Percentiles rank a stretch among this genome's conserved stretches.
phyloP scores from a whole-genome alignment of 2,113 vertebrate genomes.

The Cyanoramphus novaezelandiae region DNA sequence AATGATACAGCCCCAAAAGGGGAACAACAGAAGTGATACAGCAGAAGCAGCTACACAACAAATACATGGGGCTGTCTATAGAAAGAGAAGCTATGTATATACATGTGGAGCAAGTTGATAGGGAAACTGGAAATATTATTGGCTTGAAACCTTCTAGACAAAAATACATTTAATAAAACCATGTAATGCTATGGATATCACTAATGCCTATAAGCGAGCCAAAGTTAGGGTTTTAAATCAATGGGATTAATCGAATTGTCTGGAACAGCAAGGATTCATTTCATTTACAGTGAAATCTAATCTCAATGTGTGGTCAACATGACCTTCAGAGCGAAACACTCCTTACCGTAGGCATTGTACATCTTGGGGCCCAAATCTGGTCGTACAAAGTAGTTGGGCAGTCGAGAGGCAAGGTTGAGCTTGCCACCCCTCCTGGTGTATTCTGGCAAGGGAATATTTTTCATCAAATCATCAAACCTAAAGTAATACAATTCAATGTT shows the following conservation, averaged over 20 bases:
- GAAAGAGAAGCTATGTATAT: not conserved
- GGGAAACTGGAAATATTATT: not conserved
- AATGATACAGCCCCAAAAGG: not conserved
- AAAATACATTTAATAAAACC: not conserved
- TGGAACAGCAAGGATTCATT: not conserved
- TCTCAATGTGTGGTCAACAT: rapidly evolving
- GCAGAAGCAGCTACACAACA: not conserved
- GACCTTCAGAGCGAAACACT: not conserved
- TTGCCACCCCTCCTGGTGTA: conserved; percentile 81
- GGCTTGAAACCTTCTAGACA: not conserved
- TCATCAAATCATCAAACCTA: conserved; percentile 84
- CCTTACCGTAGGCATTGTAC: conserved; percentile 84
- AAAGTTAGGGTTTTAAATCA: not conserved
- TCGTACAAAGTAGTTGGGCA: conserved; percentile 81
- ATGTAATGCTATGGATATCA: not conserved
- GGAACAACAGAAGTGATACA: not conserved
- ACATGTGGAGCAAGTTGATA: rapidly evolving
- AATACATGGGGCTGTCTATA: not conserved
- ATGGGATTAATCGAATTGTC: not conserved
- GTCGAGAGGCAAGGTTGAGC: conserved; percentile 79
- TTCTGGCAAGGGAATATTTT: conserved; percentile 81
- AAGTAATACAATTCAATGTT: not conserved
- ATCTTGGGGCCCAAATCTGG: conserved; percentile 83
- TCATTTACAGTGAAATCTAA: not conserved
- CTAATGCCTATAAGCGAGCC: not conserved